Percentiles rank a stretch among this genome's conserved stretches.
These are phyloP conservation scores for Orthonevra nobilis DNA, from an alignment of 2,888 invertebrate genomes.

Conservation along the genomic window DNA sequence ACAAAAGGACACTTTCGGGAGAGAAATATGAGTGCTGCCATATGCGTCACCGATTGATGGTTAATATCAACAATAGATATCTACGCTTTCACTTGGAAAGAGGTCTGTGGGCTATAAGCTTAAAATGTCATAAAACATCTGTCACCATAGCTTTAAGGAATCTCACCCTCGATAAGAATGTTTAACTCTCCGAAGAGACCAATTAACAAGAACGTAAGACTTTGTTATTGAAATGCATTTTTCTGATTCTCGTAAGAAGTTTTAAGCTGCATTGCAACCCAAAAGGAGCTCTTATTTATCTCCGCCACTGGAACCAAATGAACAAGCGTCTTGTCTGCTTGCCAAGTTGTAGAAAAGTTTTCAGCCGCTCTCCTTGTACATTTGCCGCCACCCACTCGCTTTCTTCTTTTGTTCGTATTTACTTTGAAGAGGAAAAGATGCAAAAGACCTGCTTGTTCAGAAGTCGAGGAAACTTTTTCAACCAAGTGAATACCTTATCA, in stretches of 20 bases:
- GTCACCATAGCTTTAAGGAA: too few species aligned
- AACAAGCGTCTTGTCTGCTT: conserved; percentile 64
- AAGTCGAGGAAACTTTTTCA: conserved; percentile 43
- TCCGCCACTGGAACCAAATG: conserved; percentile 36
- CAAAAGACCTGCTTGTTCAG: conserved; percentile 30
- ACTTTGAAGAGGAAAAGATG: conserved; percentile 10
- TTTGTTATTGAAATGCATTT: conserved; percentile 50
- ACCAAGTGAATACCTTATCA: conserved; percentile 64
- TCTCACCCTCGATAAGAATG: too few species aligned
- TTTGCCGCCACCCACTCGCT: not conserved
- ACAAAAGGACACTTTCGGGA: conserved; percentile 11
- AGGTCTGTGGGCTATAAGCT: too few species aligned
- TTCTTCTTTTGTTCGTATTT: conserved; percentile 28
- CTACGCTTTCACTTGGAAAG: conserved; percentile 3
- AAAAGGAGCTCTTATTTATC: too few species aligned
- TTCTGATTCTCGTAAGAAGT: conserved; percentile 29
- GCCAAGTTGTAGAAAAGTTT: conserved; percentile 61
- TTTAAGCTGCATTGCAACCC: conserved; percentile 23
- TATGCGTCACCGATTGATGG: conserved; percentile 35
- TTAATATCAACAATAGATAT: too few species aligned
- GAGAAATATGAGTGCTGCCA: conserved; percentile 24
- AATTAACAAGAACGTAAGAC: too few species aligned
- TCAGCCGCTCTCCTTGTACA: not conserved
- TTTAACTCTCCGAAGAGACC: too few species aligned
- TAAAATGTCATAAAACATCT: too few species aligned